These are phyloP conservation scores for Aphelinus atriplicis DNA, from an alignment of 1,140 invertebrate genomes.

Conservation along the genomic window DNA sequence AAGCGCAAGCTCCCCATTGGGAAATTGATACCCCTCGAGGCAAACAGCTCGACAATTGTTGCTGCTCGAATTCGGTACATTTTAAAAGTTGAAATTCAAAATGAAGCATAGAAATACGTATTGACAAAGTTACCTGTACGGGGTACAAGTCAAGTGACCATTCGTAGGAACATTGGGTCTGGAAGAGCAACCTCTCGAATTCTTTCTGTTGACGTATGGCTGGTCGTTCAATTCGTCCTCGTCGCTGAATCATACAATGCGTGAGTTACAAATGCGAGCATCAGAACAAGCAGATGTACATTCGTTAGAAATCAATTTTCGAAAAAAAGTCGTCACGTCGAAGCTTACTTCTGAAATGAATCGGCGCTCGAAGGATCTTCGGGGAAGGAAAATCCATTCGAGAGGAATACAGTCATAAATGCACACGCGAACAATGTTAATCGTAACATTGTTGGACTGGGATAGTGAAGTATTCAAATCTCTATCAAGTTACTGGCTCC, in stretches of 20 bases:
- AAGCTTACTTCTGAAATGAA: too few species aligned
- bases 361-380: too few species aligned
- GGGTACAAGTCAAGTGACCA: slow-evolving; percentile 60
- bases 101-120: slow-evolving; percentile 15
- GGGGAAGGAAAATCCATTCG: too few species aligned
- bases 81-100: neutral
- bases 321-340: neutral
- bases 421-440: too few species aligned
- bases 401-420: too few species aligned
- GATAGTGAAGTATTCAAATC: too few species aligned
- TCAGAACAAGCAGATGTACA: neutral
- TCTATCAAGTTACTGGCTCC: too few species aligned
- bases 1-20: slow-evolving; percentile 67
- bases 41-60: slow-evolving; percentile 70
- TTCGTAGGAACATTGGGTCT: slow-evolving; percentile 59
- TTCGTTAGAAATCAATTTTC: neutral
- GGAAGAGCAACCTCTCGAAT: slow-evolving; percentile 47
- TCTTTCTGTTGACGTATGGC: neutral
- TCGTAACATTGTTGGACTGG: too few species aligned
- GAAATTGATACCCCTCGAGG: slow-evolving; percentile 69
- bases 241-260: neutral
- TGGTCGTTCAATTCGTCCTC: slow-evolving; percentile 2
- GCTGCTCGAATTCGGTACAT: neutral
- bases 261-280: neutral
- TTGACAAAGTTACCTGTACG: slow-evolving; percentile 49